Base-by-base conservation (phyloP, 2,113 vertebrate species). In the Setophaga petechia region DNA sequence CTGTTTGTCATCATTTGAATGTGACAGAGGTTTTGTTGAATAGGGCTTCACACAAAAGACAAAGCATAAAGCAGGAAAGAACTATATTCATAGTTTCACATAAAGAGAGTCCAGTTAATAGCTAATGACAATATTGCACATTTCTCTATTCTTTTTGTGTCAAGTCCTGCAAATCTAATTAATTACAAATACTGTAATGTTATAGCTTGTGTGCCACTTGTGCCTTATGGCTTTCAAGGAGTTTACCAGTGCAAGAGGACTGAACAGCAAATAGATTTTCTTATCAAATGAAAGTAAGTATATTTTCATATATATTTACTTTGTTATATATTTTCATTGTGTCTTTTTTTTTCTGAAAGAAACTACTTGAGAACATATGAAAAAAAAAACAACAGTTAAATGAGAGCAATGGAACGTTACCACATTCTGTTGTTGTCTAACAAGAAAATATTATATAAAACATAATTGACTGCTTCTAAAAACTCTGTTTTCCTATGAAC, bases 11-110 rank as follows among this genome's bases (percentile, higher is more conserved):
- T 73, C 1, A 0, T 71, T 63, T 72, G 21, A 63, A 49, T 20
- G n/a, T 61, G 57, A 59, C 43, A 43, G 55, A 15, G 5, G 15
- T 87, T 54, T 71, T 76, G 39, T 41, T 68, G 58, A 61, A 49
- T 4, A 65, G 5, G 4, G 3, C 9, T 68, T 57, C 1, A 1
- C 9, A 10, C 8, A 57, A 59, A 59, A 72, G 11, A 39, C 4
- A 52, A 68, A 46, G 16, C 7, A 33, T 16, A 61, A 68, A 57
- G 15, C 12, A 79, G 39, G 13, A 46, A 78, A 92, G 6, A 75
- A 12, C n/a, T 49, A 10, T 28, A 46, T n/a, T 21, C 27, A 63
- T 6, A 43, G 18, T 8, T 80, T 43, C 3, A 21, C 16, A 24
- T 58, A 41, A 35, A 27, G 11, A 49, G 33, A 73, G 5, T 8